Evolutionary conservation across 2,113 vertebrate species (phyloP), one percentile per base, ranked within the genome.

Genomic region (Fregata magnificens): DNA sequence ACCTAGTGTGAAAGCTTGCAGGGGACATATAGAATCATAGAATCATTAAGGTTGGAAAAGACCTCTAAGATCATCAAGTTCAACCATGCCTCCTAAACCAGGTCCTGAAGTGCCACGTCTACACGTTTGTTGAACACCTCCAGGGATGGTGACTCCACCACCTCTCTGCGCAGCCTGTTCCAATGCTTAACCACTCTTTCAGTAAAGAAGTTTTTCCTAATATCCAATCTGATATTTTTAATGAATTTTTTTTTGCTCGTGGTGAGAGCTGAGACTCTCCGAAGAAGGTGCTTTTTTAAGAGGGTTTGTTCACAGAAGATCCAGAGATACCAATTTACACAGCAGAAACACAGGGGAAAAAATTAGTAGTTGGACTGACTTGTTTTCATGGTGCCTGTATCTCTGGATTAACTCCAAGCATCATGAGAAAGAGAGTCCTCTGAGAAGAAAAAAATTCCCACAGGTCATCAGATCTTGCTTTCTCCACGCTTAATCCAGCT

Each of bases 401-500:
- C 50, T 78, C 58, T 78, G 88, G 38, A 72, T 61, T 53, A 70
- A 24, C 67, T 93, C 80, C 74, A 67, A 82, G 45, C 53, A 94
- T 70, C 44, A 72, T 58, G 95, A 95, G 94, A 93, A 96, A 94
- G 63, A 94, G 71, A 95, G 89, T 94, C 70, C 67, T 96, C 93
- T 93, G 96, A 94, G 95, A 94, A 82, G 91, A 82, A 89, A 92
- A 93, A 55, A 71, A 84, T 95, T 97, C 96, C 96, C 96, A 95
- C 88, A 95, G 90, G 87, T 97, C 95, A 71, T 67, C 83, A 80
- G 83, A 79, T 87, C 77, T 96, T 96, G 78, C 86, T 96, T 97
- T 93, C 88, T 89, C 76, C 84, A 82, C 82, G 95, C 79, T 90
- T 91, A 96, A 90, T 93, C 88, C 94, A 96, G 86, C 96, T 97